phyloP scores from a whole-genome alignment of 2,888 invertebrate genomes.

The Drosophila recens region DNA sequence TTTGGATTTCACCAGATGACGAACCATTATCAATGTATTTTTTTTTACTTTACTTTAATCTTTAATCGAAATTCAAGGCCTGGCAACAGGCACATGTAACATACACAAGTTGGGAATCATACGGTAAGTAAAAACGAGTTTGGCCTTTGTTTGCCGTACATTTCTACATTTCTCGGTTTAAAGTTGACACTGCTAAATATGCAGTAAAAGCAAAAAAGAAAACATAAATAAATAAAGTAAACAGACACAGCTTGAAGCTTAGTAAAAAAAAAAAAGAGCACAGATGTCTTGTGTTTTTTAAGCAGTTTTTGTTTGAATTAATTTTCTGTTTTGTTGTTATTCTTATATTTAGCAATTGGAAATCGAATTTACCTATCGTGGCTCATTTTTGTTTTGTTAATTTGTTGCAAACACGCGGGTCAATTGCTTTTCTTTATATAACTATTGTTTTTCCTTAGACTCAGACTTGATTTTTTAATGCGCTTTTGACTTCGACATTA shows the following conservation, averaged over 20 bases:
- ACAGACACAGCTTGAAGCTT: neutral
- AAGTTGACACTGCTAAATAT: conserved; percentile 39
- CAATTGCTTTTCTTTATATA: conserved; percentile 52
- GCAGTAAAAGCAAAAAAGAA: conserved; percentile 15
- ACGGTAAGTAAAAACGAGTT: conserved; percentile 9
- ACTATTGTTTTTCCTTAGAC: conserved; percentile 32
- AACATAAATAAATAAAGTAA: conserved; percentile 10
- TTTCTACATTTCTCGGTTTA: conserved; percentile 19
- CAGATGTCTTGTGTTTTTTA: conserved; percentile 29
- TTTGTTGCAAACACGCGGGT: conserved; percentile 49
- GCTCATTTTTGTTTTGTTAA: conserved; percentile 59
- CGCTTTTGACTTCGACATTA: conserved; percentile 28
- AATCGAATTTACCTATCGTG: conserved; percentile 64
- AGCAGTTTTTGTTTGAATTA: conserved; percentile 12
- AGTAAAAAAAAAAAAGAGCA: neutral
- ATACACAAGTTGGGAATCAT: conserved; percentile 7
- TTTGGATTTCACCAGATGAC: neutral
- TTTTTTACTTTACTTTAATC: neutral
- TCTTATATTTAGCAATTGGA: conserved; percentile 16
- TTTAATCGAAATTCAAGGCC: conserved; percentile 9
- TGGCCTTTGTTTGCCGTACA: neutral
- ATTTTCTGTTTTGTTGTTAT: conserved; percentile 9
- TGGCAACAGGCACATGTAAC: conserved; percentile 20
- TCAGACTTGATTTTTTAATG: conserved; percentile 43
- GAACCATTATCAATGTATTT: conserved; percentile 12